Evolutionary conservation across 2,113 vertebrate genomes (phyloP).

Genomic region (Bos indicus): DNA sequence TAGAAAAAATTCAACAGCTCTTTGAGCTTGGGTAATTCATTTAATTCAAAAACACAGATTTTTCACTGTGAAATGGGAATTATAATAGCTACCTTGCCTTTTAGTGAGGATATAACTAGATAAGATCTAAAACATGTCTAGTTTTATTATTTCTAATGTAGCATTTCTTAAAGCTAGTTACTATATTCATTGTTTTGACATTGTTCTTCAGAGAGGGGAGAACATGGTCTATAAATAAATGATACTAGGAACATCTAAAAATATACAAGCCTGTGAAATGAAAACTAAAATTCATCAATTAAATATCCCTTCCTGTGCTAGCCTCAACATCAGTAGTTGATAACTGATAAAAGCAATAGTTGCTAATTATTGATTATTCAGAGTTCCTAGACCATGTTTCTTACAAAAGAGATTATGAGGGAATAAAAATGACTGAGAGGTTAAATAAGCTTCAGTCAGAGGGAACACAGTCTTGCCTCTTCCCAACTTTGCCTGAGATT

Average conservation of each 20-base stretch:
- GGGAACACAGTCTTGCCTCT: background rate
- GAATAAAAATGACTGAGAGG: background rate
- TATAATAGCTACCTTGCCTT: background rate
- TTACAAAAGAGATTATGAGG: background rate
- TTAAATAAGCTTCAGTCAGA: background rate
- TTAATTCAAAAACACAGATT: background rate
- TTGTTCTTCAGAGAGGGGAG: fast-evolving
- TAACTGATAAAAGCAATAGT: background rate
- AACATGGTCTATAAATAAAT: background rate
- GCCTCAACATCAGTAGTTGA: background rate
- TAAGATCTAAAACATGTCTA: background rate
- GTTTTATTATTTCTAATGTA: background rate
- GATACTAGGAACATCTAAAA: background rate
- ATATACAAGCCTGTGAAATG: background rate
- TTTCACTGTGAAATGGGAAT: background rate
- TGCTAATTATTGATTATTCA: background rate
- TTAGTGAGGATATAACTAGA: background rate
- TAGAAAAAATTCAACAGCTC: background rate
- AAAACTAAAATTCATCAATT: background rate
- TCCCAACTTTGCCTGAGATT: background rate
- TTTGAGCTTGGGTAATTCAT: background rate
- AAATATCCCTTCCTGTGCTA: background rate
- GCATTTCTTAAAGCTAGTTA: background rate
- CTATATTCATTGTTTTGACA: background rate
- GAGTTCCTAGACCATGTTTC: background rate